Conservation (phyloP, 2,113 vertebrate species). For the Psittacus erithacus region DNA sequence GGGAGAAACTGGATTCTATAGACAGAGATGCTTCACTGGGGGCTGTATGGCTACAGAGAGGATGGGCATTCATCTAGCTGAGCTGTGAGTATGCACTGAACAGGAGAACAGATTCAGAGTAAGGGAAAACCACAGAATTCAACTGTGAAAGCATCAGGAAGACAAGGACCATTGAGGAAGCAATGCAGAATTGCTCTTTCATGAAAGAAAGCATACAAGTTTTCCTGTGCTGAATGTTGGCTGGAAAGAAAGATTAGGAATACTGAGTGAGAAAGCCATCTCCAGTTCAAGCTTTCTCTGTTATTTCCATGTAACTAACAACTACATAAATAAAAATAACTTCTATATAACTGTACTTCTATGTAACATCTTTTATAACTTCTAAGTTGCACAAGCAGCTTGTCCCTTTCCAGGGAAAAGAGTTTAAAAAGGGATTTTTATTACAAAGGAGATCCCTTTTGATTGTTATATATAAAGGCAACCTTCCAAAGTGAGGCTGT, state of each 20-base stretch:
- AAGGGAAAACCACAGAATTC: slow-evolving; percentile 10
- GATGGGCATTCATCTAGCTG: background rate
- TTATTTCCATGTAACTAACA: background rate
- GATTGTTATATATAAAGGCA: background rate
- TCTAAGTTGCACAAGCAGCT: background rate
- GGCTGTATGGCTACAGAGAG: background rate
- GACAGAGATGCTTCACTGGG: background rate
- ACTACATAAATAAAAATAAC: background rate
- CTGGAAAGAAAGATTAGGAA: background rate
- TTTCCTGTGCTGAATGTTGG: background rate
- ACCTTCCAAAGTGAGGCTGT: background rate
- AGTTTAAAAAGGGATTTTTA: background rate
- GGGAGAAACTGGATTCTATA: background rate
- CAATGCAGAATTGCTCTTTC: background rate
- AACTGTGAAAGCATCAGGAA: slow-evolving; percentile 26
- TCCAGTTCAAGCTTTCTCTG: background rate
- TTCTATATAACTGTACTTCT: background rate
- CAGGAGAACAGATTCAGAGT: background rate
- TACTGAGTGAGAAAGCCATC: background rate
- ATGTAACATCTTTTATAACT: background rate
- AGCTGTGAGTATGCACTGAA: background rate
- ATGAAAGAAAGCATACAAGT: background rate
- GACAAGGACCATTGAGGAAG: slow-evolving; percentile 1
- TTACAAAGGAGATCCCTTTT: background rate
- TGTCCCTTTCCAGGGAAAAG: background rate